Evolutionary conservation across 2,113 vertebrate species (phyloP).

Genomic region (Aix galericulata): DNA sequence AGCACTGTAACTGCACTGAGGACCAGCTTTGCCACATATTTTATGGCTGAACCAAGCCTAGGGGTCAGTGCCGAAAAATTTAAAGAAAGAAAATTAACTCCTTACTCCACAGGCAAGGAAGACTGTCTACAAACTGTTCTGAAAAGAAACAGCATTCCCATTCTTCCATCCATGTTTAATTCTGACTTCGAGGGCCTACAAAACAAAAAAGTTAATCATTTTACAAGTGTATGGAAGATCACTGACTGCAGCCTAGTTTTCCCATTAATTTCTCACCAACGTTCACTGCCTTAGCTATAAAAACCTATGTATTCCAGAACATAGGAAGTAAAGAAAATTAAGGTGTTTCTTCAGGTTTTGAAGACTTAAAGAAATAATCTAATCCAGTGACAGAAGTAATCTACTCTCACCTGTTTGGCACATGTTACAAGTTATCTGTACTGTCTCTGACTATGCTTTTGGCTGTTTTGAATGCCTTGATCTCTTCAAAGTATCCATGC

Average conservation of each 20-base stretch:
- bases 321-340: neutral
- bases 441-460: rapidly evolving
- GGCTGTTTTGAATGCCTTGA: neutral
- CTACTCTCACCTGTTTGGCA: neutral
- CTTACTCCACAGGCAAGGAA: neutral
- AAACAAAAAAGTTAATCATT: neutral
- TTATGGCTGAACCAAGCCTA: neutral
- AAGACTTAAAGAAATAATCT: neutral
- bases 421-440: neutral
- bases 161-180: neutral
- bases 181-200: neutral
- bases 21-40: neutral
- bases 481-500: neutral
- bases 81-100: neutral
- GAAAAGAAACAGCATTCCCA: neutral
- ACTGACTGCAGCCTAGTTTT: neutral
- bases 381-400: neutral
- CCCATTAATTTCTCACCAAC: neutral
- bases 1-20: neutral
- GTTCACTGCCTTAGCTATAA: neutral
- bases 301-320: neutral
- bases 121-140: neutral
- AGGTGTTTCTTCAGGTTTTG: neutral
- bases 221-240: neutral
- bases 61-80: neutral